Evolutionary conservation across 1,140 invertebrate species (phyloP).

Genomic region (Aporrectodea caliginosa): DNA sequence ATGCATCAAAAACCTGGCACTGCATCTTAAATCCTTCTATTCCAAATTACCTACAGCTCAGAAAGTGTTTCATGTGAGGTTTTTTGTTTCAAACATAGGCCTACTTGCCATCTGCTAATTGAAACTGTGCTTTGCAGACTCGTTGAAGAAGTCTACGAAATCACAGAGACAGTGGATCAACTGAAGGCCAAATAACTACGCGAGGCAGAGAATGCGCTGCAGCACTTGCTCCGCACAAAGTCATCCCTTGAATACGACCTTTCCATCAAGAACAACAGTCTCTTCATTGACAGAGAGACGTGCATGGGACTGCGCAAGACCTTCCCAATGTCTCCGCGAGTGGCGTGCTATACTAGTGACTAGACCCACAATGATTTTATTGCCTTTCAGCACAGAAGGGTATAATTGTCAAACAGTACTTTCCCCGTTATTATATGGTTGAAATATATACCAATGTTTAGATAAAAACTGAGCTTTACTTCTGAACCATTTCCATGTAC

Average conservation of each 20-base stretch:
- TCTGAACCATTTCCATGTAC: too few species aligned
- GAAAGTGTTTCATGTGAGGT: too few species aligned
- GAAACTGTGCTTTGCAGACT: conserved; percentile 39
- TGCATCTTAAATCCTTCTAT: too few species aligned
- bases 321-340: conserved; percentile 65
- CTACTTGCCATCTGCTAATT: neutral
- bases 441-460: too few species aligned
- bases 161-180: conserved; percentile 50
- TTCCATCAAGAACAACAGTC: conserved; percentile 78
- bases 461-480: too few species aligned
- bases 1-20: too few species aligned
- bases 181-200: conserved; percentile 53
- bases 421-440: too few species aligned
- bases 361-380: too few species aligned
- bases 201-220: conserved; percentile 61
- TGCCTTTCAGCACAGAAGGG: too few species aligned
- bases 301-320: conserved; percentile 84
- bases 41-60: too few species aligned
- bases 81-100: too few species aligned
- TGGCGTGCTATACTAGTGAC: conserved; percentile 46
- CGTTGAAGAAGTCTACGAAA: conserved; percentile 54
- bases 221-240: conserved; percentile 76
- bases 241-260: conserved; percentile 80
- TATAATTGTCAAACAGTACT: too few species aligned
- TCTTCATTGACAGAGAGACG: conserved; percentile 91